Conservation (phyloP, 2,113 vertebrate genomes). For the Osmerus eperlanus region DNA sequence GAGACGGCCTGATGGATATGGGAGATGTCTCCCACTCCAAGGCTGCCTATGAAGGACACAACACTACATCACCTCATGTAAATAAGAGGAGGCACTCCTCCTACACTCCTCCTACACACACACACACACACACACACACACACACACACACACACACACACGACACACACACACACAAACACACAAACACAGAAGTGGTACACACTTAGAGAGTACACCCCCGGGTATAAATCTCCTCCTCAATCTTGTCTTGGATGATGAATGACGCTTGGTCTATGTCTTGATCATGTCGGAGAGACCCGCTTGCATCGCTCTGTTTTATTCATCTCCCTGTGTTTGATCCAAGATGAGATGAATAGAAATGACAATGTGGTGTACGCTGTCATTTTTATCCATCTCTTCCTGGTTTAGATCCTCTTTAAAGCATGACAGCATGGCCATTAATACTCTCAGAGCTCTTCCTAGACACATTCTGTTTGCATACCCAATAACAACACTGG, state of each 20-base stretch:
- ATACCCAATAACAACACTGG: not conserved
- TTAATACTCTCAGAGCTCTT: slow-evolving; percentile 55
- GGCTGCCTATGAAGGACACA: slow-evolving; percentile 46
- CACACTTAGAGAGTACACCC: not conserved
- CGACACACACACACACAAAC: no score
- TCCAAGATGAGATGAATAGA: no score
- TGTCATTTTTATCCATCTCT: no score
- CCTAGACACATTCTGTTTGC: slow-evolving; percentile 49
- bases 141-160: no score
- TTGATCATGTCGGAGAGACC: slow-evolving; percentile 66
- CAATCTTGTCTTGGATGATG: slow-evolving; percentile 50
- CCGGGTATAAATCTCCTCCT: not conserved
- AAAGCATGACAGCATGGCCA: slow-evolving; percentile 61
- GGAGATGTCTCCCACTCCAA: slow-evolving; percentile 25
- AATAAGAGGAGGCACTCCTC: slow-evolving; percentile 31
- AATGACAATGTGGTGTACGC: no score
- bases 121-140: no score
- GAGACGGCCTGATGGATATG: slow-evolving; percentile 20
- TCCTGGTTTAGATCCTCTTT: no score
- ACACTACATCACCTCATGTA: slow-evolving; percentile 44
- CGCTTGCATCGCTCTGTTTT: no score
- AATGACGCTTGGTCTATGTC: slow-evolving; percentile 55
- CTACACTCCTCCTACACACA: no score
- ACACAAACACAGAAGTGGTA: not conserved
- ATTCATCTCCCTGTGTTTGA: no score